These are phyloP conservation scores for Bugula neritina DNA, from an alignment of 2,888 invertebrate genomes.

Conservation along the genomic window DNA sequence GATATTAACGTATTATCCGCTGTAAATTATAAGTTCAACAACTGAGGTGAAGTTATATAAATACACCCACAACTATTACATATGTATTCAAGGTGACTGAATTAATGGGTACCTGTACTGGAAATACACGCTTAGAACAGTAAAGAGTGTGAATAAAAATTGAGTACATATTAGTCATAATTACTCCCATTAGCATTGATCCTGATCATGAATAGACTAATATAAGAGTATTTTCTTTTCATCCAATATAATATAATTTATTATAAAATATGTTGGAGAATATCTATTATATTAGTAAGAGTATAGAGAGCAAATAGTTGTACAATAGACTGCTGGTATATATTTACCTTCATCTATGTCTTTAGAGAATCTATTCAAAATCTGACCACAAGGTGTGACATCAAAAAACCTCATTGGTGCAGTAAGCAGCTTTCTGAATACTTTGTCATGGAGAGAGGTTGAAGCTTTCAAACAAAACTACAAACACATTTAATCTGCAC, in stretches of 20 bases:
- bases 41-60: too few relatives aligned
- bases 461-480: slow-evolving; percentile 51
- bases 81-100: too few relatives aligned
- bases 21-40: slow-evolving; percentile 50
- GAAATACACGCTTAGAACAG: too few relatives aligned
- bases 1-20: slow-evolving; percentile 59
- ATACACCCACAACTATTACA: too few relatives aligned
- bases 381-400: slow-evolving; percentile 45
- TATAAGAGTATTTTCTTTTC: too few relatives aligned
- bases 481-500: neutral
- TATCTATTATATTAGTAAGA: too few relatives aligned
- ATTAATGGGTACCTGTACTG: too few relatives aligned
- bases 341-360: slow-evolving; percentile 54
- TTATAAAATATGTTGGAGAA: too few relatives aligned
- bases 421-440: slow-evolving; percentile 53
- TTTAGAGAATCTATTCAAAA: slow-evolving; percentile 50
- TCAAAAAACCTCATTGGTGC: slow-evolving; percentile 49
- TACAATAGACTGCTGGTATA: neutral
- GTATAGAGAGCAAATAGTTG: neutral
- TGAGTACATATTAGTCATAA: too few relatives aligned
- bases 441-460: slow-evolving; percentile 56
- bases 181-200: too few relatives aligned
- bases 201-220: too few relatives aligned
- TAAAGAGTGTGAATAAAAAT: too few relatives aligned
- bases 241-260: neutral